These are phyloP conservation scores for Vireo griseus DNA, from an alignment of 2,797 vertebrate species.

Conservation along the genomic window DNA sequence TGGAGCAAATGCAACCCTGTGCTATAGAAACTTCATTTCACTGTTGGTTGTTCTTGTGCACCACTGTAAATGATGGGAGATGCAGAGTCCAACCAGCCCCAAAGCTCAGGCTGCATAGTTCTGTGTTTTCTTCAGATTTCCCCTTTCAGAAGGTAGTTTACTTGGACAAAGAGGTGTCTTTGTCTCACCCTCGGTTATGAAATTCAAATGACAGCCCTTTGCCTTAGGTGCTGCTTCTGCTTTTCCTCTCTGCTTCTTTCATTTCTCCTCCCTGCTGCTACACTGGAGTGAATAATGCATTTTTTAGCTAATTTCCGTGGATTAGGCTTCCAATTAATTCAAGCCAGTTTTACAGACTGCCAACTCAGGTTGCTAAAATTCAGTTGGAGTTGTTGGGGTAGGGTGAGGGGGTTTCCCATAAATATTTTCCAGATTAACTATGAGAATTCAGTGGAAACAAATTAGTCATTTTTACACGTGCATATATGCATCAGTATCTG, in stretches of 20 bases:
- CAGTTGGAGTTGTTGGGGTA: not conserved
- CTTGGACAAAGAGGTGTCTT: constrained; percentile 43
- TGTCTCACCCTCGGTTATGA: constrained; percentile 24
- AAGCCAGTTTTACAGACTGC: constrained; percentile 41
- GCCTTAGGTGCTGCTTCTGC: constrained; percentile 35
- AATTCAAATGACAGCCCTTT: constrained; percentile 50
- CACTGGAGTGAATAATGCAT: constrained; percentile 55
- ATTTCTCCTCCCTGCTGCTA: constrained; percentile 56
- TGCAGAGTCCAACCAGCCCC: not conserved
- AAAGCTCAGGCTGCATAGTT: not conserved
- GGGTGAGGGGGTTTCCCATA: not conserved
- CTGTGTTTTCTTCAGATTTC: not conserved
- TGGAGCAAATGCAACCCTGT: not conserved
- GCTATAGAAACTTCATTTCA: not conserved
- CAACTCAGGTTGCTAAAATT: constrained; percentile 36
- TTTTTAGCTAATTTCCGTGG: constrained; percentile 42
- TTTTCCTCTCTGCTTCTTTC: constrained; percentile 15
- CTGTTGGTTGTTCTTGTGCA: not conserved
- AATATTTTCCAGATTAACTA: constrained; percentile 9
- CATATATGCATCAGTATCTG: not conserved
- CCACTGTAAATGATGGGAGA: not conserved
- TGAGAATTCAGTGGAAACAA: constrained; percentile 17
- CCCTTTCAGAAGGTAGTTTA: constrained; percentile 18
- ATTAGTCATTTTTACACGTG: not conserved
- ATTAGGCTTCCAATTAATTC: constrained; percentile 64